Base-by-base conservation (phyloP, 2,797 vertebrate species). In the Tadarida brasiliensis region DNA sequence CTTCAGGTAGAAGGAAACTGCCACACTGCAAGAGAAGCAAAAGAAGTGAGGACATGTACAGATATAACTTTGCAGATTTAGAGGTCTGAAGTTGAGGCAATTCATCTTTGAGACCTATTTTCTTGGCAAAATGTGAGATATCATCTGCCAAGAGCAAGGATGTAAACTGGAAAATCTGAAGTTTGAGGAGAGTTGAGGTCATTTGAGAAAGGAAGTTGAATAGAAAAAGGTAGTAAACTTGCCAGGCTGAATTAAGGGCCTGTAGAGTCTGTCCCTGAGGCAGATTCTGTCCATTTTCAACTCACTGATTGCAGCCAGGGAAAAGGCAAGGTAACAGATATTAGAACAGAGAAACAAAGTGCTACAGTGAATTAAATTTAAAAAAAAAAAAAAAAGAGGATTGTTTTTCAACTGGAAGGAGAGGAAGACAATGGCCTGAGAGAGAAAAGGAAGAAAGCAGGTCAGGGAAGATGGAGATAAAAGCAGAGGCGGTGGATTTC, bases 281-380 rank as follows among this genome's bases (percentile, higher is more conserved):
- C 39, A 67, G 56, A 90, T 78, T 95, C 16, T 51, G 85, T 81
- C 7, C 11, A 85, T 89, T 74, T 93, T 93, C 56, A 94, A 84
- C 15, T 87, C 49, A 33, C 56, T 56, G 51, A 78, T 2, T 89
- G 28, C 39, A 65, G 33, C 24, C 67, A 70, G 73, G 17, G 28
- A 68, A 74, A 85, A 77, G 30, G 70, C 22, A 89, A 91, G 16
- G 39, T 49, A 80, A 35, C 54, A 78, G 20, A 28, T 87, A 71
- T 47, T 56, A 84, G 44, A 83, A 81, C 11, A 73, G 54, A 82
- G 49, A 89, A 44, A 87, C n/a, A 91, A 70, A 95, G 63, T 63
- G 68, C 57, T 65, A 76, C 7, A 35, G 30, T 54, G 65, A 88
- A 47, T 24, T 70, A 56, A 77, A 87, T 87, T n/a, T 6, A 63